Evolutionary conservation across 1,140 invertebrate genomes (phyloP), one percentile per base, ranked within the genome.

Genomic region (Battus philenor): DNA sequence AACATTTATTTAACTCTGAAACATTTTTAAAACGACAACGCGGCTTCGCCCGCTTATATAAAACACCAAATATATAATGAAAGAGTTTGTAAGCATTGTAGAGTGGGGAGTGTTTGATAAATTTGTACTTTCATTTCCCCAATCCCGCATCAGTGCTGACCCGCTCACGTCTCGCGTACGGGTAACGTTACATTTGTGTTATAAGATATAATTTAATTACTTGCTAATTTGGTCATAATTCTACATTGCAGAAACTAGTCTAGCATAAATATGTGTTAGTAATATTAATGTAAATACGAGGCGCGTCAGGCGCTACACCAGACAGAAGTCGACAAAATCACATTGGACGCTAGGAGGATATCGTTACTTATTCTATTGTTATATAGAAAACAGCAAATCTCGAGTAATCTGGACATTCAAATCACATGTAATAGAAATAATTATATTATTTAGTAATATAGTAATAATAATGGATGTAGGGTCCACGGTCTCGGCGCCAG

Each of bases 111-210:
- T 45, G 51, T 49, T 62, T 78, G 69, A 73, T 79, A 74, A 82
- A 79, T 82, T 82, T 82, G 78, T 82, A 82, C 78, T 82, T 74
- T 79, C 51, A 65, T 45, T 56, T 69, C 71, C 54, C 50, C 45
- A 33, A 24, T 45, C 56, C 57, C 51, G 43, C 43, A 45, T 47
- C 44, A 54, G 38, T 57, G n/a, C n/a, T n/a, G n/a, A n/a, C n/a
- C n/a, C 60, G 64, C 59, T 48, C 59, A 47, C 39, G 47, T 36
- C 50, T 64, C 60, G 68, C 64, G 56, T 67, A 56, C 47, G 44
- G 52, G 30, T 64, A 52, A 65, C 54, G 36, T 72, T 44, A 66
- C 62, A 68, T 76, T 71, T 75, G 71, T 77, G 66, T 69, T 65
- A 68, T 61, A 67, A 63, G 67, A 76, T 78, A 76, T 74, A 79